Evolutionary conservation across 1,140 invertebrate species (phyloP), one percentile per base, ranked within the genome.

Genomic region (Aphaenogaster floridana): DNA sequence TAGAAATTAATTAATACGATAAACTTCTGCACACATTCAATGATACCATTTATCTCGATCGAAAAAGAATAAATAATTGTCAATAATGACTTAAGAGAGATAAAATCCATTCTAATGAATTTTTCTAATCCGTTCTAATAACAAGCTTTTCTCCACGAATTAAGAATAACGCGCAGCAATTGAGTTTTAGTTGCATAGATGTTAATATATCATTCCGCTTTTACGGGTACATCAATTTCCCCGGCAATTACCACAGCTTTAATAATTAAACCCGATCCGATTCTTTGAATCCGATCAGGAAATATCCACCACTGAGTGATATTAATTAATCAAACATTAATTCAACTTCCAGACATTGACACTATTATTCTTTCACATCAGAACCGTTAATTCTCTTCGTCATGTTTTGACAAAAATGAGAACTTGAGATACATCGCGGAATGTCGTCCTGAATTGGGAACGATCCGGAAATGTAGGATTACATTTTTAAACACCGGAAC

Each of bases 381-480:
- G 7, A 69, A 17, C 21, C 3, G 17, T 52, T 45, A 42, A 39
- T 69, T 39, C 3, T 39, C 21, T 17, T 28, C 21, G 11, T 45
- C 11, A 0, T 50, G 2, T 13, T 2, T 63, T 17, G 9, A 63
- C 63, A 39, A 17, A 81, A 45, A 39, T 15, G 34, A 9, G 34
- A 9, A n/a, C 4, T 81, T 15, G 45, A n/a, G 13, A 59, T 54
- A 68, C 39, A 36, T 9, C 39, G 9, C 21, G 15, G 1, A 48
- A 57, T 34, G 45, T 0, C 36, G 34, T 15, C 28, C 13, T 11
- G n/a, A 3, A 59, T 77, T 45, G 36, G n/a, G 5, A 39, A 0
- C 21, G 9, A 34, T 34, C 77, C 42, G 77, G 61, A 72, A 78
- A 78, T 78, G 42, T 45, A 34, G 8, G 6, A 9, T 36, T 80